Evolutionary conservation across 2,797 vertebrate genomes (phyloP).

Genomic region (Labeo calbasu): DNA sequence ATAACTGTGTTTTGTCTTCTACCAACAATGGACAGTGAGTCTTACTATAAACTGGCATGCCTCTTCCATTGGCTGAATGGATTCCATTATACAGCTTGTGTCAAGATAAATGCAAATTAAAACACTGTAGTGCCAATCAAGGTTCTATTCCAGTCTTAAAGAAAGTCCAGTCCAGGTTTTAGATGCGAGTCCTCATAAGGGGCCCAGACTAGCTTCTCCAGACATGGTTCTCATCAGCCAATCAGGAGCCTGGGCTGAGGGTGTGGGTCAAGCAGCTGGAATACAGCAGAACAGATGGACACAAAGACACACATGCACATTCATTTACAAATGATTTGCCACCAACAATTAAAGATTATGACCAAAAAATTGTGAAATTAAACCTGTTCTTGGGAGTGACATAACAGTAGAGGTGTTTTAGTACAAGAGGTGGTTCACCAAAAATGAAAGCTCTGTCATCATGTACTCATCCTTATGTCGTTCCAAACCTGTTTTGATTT

Average conservation of each 20-base stretch:
- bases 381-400: background rate
- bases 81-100: background rate
- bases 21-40: background rate
- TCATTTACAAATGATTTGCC: slow-evolving; percentile 11
- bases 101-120: slow-evolving; percentile 2
- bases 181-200: background rate
- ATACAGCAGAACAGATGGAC: slow-evolving; percentile 58
- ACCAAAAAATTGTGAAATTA: slow-evolving; percentile 9
- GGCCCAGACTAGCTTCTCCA: slow-evolving; percentile 44
- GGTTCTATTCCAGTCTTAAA: slow-evolving; percentile 19
- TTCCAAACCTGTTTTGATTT: background rate
- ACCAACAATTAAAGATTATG: background rate
- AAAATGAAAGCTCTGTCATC: background rate
- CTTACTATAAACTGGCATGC: background rate
- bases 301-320: slow-evolving; percentile 46
- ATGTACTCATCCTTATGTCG: background rate
- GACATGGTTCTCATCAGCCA: slow-evolving; percentile 49
- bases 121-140: background rate
- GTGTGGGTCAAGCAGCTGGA: slow-evolving; percentile 64
- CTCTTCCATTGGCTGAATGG: background rate
- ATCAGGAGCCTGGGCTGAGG: slow-evolving; percentile 46
- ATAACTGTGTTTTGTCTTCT: background rate
- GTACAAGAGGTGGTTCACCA: background rate
- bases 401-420: background rate
- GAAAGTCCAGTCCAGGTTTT: slow-evolving; percentile 44